Evolutionary conservation across 1,140 invertebrate species (phyloP), one percentile per base, ranked within the genome.

Genomic region (Caenorhabditis briggsae): DNA sequence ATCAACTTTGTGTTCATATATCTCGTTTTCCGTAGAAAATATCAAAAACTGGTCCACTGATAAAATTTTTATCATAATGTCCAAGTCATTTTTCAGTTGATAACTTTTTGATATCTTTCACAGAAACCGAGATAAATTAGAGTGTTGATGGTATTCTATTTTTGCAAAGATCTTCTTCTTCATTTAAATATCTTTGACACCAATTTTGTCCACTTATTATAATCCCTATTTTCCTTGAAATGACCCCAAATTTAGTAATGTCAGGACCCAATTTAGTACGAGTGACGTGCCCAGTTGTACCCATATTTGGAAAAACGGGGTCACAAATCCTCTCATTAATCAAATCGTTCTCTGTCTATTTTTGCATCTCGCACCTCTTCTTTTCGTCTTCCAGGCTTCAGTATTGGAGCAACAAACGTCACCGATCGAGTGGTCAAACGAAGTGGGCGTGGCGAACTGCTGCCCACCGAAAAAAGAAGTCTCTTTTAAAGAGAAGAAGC

Each of bases 331-430:
- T 23, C 46, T 78, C 70, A 78, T 78, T 78, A 78, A 78, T 78
- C 70, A 78, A 78, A 78, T 78, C 70, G 70, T 3, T 50, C 46
- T 23, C 59, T 61, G 20, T 50, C 46, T 70, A 8, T 33, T 64
- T 33, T 46, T 70, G 11, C 23, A 6, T 12, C 14, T 41, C 46
- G 25, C 46, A 9, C 12, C 23, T 25, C 25, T 20, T 61, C 20
- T 11, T 11, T 1, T 23, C 20, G 2, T 46, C 14, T 50, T 78
- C 41, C 46, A 78, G 70, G 70, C 70, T 78, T 78, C 70, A 78
- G 46, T 78, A 78, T 78, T 78, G 70, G 70, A 78, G 70, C 70
- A 78, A 78, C 70, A 78, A 78, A 78, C 70, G 70, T 78, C 70
- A 78, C 46, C 43, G 70, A 78, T 78, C 46, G 70, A 78, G 46